A percentile compares a stretch with the other conserved stretches of the same genome.
phyloP scores from a whole-genome alignment of 1,140 invertebrate genomes.

The Atta texana region DNA sequence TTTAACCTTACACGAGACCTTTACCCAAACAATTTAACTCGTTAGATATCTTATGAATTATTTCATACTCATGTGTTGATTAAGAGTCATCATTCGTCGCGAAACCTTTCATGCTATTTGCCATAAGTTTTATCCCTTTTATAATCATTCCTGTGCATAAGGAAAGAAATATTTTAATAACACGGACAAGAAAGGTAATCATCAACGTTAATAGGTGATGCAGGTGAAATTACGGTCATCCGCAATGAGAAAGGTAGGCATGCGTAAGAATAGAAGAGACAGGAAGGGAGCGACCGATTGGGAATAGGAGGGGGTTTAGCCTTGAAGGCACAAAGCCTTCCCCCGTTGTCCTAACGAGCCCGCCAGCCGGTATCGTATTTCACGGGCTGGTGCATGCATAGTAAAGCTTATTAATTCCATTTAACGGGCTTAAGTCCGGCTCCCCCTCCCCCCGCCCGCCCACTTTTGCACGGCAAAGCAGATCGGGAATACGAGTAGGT shows the following conservation, averaged over 20 bases:
- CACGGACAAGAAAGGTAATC: constrained; percentile 26
- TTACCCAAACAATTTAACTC: background rate
- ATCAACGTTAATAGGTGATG: constrained; percentile 32
- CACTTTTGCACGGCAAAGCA: constrained; percentile 69
- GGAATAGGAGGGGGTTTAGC: constrained; percentile 70
- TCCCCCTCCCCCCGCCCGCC: constrained; percentile 52
- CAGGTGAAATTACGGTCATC: constrained; percentile 58
- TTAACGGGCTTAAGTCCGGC: constrained; percentile 82
- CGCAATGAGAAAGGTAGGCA: constrained; percentile 45
- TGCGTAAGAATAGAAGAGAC: constrained; percentile 10
- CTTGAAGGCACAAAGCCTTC: constrained; percentile 82
- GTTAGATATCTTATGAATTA: background rate
- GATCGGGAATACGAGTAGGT: constrained; percentile 79
- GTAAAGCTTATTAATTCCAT: constrained; percentile 85
- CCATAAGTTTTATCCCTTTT: background rate
- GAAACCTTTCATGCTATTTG: background rate
- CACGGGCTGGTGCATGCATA: constrained; percentile 83
- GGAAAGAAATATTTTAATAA: constrained; percentile 39
- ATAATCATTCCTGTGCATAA: too few relatives aligned
- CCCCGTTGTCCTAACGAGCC: constrained; percentile 79
- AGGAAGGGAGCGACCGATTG: background rate
- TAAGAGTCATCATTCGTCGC: background rate
- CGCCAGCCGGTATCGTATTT: constrained; percentile 83
- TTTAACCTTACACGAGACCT: background rate
- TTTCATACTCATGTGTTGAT: background rate